Evolutionary conservation across 2,888 invertebrate genomes (phyloP), one percentile per base, ranked within the genome.

Genomic region (Zhuqinia jingwanae): DNA sequence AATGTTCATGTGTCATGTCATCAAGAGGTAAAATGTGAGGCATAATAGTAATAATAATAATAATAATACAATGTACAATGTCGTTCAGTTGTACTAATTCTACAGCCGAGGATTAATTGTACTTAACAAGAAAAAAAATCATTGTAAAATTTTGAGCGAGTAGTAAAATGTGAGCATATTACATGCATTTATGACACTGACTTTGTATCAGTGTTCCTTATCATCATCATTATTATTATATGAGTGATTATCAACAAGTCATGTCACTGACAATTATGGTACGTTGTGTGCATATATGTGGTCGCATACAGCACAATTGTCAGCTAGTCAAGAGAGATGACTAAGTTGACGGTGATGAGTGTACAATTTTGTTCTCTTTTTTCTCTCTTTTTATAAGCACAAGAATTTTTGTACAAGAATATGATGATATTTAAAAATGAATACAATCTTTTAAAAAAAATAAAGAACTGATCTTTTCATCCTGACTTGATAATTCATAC

Each of bases 31-130:
- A 20, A 20, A 22, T 20, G 11, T 22, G n/a, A 10, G 3, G 13
- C 47, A 22, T n/a, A n/a, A n/a, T n/a, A n/a, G n/a, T n/a, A n/a
- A n/a, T n/a, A n/a, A n/a, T n/a, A n/a, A n/a, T n/a, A n/a, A n/a
- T n/a, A n/a, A n/a, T n/a, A n/a, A n/a, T n/a, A n/a, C n/a, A n/a
- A n/a, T n/a, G n/a, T n/a, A 70, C 70, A 20, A 47, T 73, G 50
- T 73, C 50, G 68, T 27, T 68, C 68, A 68, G 53, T 75, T 75
- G 53, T 30, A 75, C 75, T 75, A 75, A 75, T 56, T 75, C 75
- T n/a, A n/a, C n/a, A n/a, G n/a, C 30, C 53, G 17, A 75, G 75
- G 75, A 75, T 75, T 75, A 75, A 75, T 75, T 56, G 53, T 75
- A 30, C 56, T 36, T 36, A 75, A 75, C 53, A 75, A 53, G 36